Evolutionary conservation across 1,140 invertebrate species (phyloP).

Genomic region (Brachionus rotundiformis): DNA sequence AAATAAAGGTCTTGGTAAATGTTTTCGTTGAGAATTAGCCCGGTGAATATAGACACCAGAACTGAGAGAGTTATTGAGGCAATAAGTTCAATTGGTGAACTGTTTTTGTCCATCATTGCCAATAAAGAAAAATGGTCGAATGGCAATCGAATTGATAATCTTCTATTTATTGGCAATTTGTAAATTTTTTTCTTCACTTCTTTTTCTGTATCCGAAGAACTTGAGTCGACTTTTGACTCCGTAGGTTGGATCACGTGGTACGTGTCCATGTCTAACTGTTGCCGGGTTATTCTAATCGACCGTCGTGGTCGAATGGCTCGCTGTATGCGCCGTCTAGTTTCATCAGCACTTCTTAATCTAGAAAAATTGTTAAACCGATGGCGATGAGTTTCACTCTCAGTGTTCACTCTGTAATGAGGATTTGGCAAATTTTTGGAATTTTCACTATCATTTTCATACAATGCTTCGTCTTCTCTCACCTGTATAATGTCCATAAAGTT

Average conservation of each 20-base stretch:
- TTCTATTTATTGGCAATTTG: constrained; percentile 77
- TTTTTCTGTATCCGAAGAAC: constrained; percentile 51
- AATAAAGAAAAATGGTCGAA: constrained; percentile 88
- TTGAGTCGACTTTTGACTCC: neutral
- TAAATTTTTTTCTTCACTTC: constrained; percentile 75
- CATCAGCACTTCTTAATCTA: neutral
- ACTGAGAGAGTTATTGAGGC: constrained; percentile 70
- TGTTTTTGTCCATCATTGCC: constrained; percentile 78
- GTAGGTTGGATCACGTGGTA: constrained; percentile 27
- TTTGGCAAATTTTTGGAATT: constrained; percentile 18
- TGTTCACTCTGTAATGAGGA: constrained; percentile 11
- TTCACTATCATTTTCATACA: constrained; percentile 36
- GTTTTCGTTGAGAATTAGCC: constrained; percentile 76
- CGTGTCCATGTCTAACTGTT: constrained; percentile 3
- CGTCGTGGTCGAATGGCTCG: constrained; percentile 3
- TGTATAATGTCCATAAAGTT: constrained; percentile 45
- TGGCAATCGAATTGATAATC: constrained; percentile 69
- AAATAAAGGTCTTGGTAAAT: constrained; percentile 89
- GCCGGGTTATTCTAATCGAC: neutral
- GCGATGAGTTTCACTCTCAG: neutral
- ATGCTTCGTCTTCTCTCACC: neutral
- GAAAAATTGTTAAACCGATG: constrained; percentile 7
- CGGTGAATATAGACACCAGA: constrained; percentile 80
- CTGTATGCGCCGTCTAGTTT: constrained; percentile 6
- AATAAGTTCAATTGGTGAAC: neutral